These are phyloP conservation scores for Galerucella calmariensis DNA, from an alignment of 2,888 invertebrate species.

Conservation along the genomic window DNA sequence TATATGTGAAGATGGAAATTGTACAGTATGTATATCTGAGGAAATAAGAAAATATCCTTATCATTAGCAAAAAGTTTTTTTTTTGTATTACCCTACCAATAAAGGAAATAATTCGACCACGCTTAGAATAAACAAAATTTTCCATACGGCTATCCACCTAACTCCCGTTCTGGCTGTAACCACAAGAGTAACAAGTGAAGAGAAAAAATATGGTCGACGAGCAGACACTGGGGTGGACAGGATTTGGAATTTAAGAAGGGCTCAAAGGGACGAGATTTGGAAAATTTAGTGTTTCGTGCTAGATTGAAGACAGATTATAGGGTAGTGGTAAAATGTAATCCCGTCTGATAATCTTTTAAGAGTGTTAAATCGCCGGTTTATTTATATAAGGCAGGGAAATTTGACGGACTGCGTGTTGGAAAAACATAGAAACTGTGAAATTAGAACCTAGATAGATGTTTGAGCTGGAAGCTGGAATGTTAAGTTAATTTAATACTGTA, in stretches of 20 bases:
- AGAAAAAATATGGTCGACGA: constrained; percentile 39
- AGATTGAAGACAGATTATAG: constrained; percentile 21
- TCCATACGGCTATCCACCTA: not conserved
- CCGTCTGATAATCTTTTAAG: constrained; percentile 12
- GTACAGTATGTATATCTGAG: too few species aligned
- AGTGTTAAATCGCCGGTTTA: not conserved
- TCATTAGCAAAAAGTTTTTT: not conserved
- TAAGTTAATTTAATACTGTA: too few species aligned
- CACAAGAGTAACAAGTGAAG: constrained; percentile 63
- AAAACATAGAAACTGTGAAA: too few species aligned
- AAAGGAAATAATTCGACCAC: not conserved
- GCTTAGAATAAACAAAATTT: not conserved
- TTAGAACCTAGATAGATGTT: too few species aligned
- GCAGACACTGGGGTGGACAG: constrained; percentile 37
- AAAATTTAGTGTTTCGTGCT: constrained; percentile 33
- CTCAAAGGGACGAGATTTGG: constrained; percentile 26
- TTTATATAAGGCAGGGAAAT: not conserved
- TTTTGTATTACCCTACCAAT: too few species aligned
- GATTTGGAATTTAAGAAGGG: constrained; percentile 35
- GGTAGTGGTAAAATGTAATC: constrained; percentile 18
- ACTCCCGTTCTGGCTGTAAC: constrained; percentile 52
- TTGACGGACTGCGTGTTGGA: not conserved
- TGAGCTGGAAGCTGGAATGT: too few species aligned
- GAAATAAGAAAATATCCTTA: too few species aligned
- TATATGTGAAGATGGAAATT: too few species aligned